These are phyloP conservation scores for Drosophila quasianomalipes DNA, from an alignment of 2,888 invertebrate genomes.

Conservation along the genomic window DNA sequence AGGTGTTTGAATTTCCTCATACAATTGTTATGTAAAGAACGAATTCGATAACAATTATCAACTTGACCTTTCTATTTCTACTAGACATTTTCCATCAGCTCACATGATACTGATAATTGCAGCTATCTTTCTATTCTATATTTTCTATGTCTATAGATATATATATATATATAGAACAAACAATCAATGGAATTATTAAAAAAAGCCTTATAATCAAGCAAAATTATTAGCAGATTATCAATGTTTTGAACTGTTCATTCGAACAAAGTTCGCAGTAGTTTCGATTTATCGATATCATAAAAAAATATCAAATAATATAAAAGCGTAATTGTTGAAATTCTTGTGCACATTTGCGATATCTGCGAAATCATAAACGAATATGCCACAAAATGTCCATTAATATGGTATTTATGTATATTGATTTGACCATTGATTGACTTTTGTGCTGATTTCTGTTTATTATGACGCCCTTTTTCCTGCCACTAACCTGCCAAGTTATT, in stretches of 20 bases:
- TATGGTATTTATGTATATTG: slow-evolving; percentile 73
- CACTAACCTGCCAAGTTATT: slow-evolving; percentile 38
- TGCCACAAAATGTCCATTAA: slow-evolving; percentile 48
- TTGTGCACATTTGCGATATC: background rate
- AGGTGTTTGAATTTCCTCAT: background rate
- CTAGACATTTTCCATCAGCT: background rate
- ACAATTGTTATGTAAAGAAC: background rate
- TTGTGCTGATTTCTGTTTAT: slow-evolving; percentile 71
- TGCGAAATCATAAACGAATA: background rate
- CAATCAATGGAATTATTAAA: background rate
- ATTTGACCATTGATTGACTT: slow-evolving; percentile 79
- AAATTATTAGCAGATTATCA: slow-evolving; percentile 17
- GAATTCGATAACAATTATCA: slow-evolving; percentile 22
- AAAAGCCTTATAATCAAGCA: background rate
- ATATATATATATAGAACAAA: background rate
- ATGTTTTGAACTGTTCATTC: slow-evolving; percentile 30
- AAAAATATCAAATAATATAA: background rate
- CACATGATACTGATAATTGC: slow-evolving; percentile 30
- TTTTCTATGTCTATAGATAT: background rate
- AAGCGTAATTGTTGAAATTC: slow-evolving; percentile 15
- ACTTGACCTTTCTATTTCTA: slow-evolving; percentile 1
- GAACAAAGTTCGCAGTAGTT: slow-evolving; percentile 28
- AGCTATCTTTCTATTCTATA: slow-evolving; percentile 15
- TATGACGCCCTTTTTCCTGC: slow-evolving; percentile 57
- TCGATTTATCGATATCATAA: slow-evolving; percentile 9